These are phyloP conservation scores for Paedocypris micromegethes DNA, from an alignment of 2,797 vertebrate genomes.

Conservation along the genomic window DNA sequence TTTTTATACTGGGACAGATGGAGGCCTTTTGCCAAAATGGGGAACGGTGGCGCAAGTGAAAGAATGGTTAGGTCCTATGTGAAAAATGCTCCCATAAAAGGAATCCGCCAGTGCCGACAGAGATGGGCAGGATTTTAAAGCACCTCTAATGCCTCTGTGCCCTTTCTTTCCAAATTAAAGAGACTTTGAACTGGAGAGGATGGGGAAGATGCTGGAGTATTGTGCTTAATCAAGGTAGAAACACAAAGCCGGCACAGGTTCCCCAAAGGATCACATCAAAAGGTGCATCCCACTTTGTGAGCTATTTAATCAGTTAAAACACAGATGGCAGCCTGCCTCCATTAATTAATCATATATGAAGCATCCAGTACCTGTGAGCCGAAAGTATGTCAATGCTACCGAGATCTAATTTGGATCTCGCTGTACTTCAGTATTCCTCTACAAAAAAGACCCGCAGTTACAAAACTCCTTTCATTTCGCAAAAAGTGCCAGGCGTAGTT, in stretches of 20 bases:
- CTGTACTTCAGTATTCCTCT: conserved; percentile 31
- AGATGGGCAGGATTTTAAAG: conserved; percentile 68
- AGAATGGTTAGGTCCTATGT: conserved; percentile 54
- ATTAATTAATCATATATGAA: conserved; percentile 80
- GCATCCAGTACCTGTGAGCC: conserved; percentile 67
- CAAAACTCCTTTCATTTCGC: conserved; percentile 24
- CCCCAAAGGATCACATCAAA: conserved; percentile 77
- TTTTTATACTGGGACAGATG: conserved; percentile 71
- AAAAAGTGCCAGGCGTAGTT: conserved; percentile 30
- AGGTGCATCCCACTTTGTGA: conserved; percentile 74
- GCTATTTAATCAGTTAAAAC: conserved; percentile 80
- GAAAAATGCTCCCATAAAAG: conserved; percentile 64
- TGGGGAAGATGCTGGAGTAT: conserved; percentile 61
- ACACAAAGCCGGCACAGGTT: conserved; percentile 64
- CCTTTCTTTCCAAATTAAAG: conserved; percentile 71
- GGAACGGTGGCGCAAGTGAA: conserved; percentile 46
- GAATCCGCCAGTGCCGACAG: conserved; percentile 55
- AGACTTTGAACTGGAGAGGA: conserved; percentile 67
- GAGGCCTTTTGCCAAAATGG: conserved; percentile 23
- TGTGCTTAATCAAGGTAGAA: conserved; percentile 76
- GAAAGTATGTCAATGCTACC: conserved; percentile 73
- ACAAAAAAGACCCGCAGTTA: conserved; percentile 22
- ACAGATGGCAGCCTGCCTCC: conserved; percentile 76
- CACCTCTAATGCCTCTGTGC: conserved; percentile 61
- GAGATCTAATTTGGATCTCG: conserved; percentile 71